Conservation (phyloP, 2,113 vertebrate genomes). For the Geococcyx californianus region DNA sequence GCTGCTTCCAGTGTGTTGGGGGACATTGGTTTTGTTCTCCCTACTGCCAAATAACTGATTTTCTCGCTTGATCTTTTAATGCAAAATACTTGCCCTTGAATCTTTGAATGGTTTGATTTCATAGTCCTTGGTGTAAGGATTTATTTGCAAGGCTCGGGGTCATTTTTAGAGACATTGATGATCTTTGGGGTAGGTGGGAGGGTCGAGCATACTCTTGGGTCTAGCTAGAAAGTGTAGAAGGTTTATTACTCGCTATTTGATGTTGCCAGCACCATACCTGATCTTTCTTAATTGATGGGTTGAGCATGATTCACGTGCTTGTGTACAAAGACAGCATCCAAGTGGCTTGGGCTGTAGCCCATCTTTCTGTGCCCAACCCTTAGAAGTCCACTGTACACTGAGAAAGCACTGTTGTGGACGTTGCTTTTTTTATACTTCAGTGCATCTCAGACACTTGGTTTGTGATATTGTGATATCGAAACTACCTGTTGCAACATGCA, state of each 20-base stretch:
- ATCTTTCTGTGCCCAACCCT: background rate
- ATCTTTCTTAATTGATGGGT: background rate
- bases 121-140: rapidly evolving
- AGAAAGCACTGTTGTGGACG: background rate
- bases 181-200: background rate
- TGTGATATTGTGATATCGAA: background rate
- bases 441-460: background rate
- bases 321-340: rapidly evolving
- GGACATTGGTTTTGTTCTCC: background rate
- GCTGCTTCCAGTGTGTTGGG: background rate
- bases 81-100: background rate
- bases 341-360: background rate
- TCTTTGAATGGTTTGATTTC: background rate
- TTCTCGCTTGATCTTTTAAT: background rate
- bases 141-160: background rate
- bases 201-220: background rate
- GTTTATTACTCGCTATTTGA: background rate
- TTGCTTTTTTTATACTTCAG: background rate
- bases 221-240: background rate
- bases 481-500: rapidly evolving
- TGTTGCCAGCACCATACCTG: background rate
- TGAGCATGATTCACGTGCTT: rapidly evolving
- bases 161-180: background rate
- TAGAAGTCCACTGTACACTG: rapidly evolving
- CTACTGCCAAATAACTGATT: background rate